Conservation (phyloP, 1,140 invertebrate species). For the Rhysida immarginata region DNA sequence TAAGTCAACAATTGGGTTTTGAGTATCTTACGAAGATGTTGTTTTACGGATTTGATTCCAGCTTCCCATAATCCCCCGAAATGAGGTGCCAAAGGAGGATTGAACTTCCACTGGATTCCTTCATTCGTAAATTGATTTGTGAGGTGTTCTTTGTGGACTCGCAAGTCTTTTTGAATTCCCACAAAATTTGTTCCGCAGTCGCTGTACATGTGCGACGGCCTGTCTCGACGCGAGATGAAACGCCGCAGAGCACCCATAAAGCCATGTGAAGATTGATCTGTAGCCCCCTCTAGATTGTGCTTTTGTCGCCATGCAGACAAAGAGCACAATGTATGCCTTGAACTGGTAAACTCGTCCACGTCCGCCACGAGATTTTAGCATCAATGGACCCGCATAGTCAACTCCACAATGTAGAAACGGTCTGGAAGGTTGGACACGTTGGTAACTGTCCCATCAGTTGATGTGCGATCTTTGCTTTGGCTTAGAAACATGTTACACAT, state of each 20-base stretch:
- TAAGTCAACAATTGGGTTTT: too few species aligned
- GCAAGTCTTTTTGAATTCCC: neutral
- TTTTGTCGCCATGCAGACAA: neutral
- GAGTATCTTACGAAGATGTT: too few species aligned
- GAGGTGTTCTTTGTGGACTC: too few species aligned
- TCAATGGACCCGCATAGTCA: slow-evolving; percentile 24
- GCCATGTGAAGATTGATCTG: neutral
- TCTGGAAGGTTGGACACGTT: slow-evolving; percentile 16
- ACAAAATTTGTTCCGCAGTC: neutral
- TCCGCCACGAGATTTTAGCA: slow-evolving; percentile 16
- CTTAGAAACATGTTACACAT: slow-evolving; percentile 24
- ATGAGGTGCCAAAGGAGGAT: too few species aligned
- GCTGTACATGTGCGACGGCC: neutral
- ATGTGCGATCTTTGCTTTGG: slow-evolving; percentile 16
- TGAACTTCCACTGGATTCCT: too few species aligned
- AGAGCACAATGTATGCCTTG: neutral
- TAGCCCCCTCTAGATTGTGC: neutral
- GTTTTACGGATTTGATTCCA: too few species aligned
- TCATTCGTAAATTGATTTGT: too few species aligned
- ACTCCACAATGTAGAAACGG: slow-evolving; percentile 20
- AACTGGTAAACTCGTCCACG: neutral
- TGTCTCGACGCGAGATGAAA: neutral
- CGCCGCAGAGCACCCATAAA: neutral
- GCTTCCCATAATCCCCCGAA: too few species aligned
- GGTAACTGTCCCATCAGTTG: slow-evolving; percentile 26